Base-by-base conservation (phyloP, 2,797 vertebrate species). In the Coluber constrictor region DNA sequence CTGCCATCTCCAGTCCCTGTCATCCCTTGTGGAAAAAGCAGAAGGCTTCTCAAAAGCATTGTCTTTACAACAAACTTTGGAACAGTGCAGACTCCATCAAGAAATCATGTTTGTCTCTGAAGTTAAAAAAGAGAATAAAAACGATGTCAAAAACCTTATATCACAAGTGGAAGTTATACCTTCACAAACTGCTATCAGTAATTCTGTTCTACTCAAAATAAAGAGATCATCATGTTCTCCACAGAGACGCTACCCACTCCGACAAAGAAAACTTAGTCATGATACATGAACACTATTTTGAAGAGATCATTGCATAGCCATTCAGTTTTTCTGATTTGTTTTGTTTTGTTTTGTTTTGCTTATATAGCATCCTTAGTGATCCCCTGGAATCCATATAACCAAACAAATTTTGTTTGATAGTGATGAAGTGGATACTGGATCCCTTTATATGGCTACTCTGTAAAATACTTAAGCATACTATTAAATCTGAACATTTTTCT, bases 1-100 rank as follows among this genome's bases (percentile, higher is more conserved):
- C 96, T 94, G 27, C 66, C 25, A 47, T 57, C 55, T 29, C 27
- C 29, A 99, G 99, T 97, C 98, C 7, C 96, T 99, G 89, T 96
- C 97, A 90, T 94, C 92, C 0, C 97, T 99, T 79, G 97, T 98
- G 96, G 98, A 98, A 96, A 98, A 97, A 95, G 98, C 98, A 0
- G 97, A 98, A 86, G 98, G 98, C 43, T 98, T 99, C 94, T 97
- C 98, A 23, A 97, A 98, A 94, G 97, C 98, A 0, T 95, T 99
- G 91, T 95, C 95, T 96, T 97, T 97, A 95, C 97, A 98, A 37
- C 98, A 98, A 1, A 93, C 96, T 29, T 94, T 97, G 1, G 95
- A 97, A 92, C 97, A 97, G 0, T 96, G 97, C 95, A 97, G 98
- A 94, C 94, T 98, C 95, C 97, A 98, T 93, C 96, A 97, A 92